Conservation (phyloP, 1,140 invertebrate genomes). For the Neotoxoptera formosana region DNA sequence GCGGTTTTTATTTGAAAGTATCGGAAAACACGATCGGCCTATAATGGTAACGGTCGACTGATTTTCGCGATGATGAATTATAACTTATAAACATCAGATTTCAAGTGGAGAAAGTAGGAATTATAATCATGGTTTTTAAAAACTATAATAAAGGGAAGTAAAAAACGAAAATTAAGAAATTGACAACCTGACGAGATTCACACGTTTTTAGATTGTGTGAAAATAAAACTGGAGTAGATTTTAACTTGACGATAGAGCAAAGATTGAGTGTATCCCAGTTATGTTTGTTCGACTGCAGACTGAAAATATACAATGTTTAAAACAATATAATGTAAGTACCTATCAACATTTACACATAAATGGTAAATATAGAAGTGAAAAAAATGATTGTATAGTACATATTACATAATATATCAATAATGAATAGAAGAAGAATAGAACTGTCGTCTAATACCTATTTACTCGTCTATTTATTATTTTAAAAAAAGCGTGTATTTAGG, state of each 20-base stretch:
- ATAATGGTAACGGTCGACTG: background rate
- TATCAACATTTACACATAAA: background rate
- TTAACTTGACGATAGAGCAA: background rate
- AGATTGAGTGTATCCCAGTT: background rate
- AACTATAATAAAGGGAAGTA: background rate
- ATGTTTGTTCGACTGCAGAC: background rate
- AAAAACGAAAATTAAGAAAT: background rate
- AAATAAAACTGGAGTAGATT: background rate
- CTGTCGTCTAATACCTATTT: background rate
- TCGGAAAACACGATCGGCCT: background rate
- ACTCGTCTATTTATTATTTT: no score
- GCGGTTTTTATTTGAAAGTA: background rate
- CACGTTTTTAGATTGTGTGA: background rate
- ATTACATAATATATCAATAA: no score
- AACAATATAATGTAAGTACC: background rate
- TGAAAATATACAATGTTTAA: background rate
- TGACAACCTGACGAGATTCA: background rate
- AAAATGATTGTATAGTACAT: background rate
- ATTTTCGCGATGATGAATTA: background rate
- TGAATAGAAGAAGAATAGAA: background rate
- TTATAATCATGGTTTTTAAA: background rate
- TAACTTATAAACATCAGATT: background rate
- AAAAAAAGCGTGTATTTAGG: background rate
- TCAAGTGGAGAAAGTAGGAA: conserved; percentile 10
- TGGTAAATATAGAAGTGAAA: background rate